Conservation (phyloP, 2,797 vertebrate species). For the Crypturellus tataupa region DNA sequence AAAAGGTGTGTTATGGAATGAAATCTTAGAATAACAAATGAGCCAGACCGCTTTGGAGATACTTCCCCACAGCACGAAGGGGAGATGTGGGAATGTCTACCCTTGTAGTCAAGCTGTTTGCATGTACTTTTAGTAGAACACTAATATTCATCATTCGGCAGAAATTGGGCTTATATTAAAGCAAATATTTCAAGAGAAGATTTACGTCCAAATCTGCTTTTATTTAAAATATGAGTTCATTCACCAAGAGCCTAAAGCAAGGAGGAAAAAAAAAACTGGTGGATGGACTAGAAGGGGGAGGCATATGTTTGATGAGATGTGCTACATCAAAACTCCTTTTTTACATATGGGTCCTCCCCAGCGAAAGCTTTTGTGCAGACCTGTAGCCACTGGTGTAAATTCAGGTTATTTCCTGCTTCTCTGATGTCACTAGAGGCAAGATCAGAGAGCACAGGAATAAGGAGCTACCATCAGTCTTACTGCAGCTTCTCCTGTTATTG, state of each 20-base stretch:
- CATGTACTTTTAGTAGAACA: constrained; percentile 59
- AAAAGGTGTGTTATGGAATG: constrained; percentile 49
- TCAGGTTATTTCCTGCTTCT: neutral
- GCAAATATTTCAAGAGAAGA: constrained; percentile 58
- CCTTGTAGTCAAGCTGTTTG: constrained; percentile 73
- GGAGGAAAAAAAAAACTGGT: constrained; percentile 57
- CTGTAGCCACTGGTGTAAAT: neutral
- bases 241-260: constrained; percentile 46
- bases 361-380: neutral
- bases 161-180: constrained; percentile 69
- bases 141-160: constrained; percentile 67
- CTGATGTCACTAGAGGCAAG: neutral
- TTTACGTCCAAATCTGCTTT: constrained; percentile 68
- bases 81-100: constrained; percentile 43
- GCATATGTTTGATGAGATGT: neutral
- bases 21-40: constrained; percentile 71
- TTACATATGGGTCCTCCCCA: neutral
- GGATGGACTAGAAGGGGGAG: neutral
- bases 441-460: neutral
- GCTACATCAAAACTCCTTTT: constrained; percentile 13
- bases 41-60: constrained; percentile 43
- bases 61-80: constrained; percentile 61
- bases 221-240: constrained; percentile 61
- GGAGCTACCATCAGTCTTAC: neutral
- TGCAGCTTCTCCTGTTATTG: neutral